phyloP scores from a whole-genome alignment of 2,797 vertebrate genomes.

The Pangasius krempfi region DNA sequence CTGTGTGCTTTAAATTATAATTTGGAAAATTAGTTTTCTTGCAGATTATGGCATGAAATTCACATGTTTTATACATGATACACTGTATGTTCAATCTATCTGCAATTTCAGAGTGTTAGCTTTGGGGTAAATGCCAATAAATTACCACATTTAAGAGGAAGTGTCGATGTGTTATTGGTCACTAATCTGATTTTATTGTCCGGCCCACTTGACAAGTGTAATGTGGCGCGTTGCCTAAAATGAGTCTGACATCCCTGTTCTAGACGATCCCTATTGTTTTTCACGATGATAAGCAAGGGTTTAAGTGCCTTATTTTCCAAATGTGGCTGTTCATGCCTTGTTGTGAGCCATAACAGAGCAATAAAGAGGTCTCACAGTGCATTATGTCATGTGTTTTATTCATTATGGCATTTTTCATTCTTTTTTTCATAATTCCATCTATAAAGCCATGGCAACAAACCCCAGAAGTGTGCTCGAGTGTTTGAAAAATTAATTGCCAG shows the following conservation, averaged over 20 bases:
- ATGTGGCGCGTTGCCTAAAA: too few species aligned
- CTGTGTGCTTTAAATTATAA: background rate
- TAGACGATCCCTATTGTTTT: background rate
- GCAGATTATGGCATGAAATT: background rate
- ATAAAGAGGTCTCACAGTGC: background rate
- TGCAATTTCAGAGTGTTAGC: background rate
- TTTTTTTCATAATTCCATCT: background rate
- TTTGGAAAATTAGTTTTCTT: background rate
- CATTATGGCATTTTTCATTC: background rate
- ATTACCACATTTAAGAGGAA: background rate
- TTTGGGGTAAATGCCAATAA: background rate
- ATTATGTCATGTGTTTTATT: background rate
- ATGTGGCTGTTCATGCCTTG: background rate
- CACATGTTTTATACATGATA: background rate
- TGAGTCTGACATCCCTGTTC: background rate
- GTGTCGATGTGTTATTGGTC: background rate
- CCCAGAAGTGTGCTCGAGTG: background rate
- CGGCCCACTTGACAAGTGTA: too few species aligned
- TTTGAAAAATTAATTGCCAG: background rate
- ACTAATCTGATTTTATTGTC: too few species aligned
- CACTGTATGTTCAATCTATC: background rate
- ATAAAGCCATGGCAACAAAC: background rate
- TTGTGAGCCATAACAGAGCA: background rate
- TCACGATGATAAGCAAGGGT: background rate
- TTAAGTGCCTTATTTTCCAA: background rate